Percentiles rank a stretch among this genome's conserved stretches.
Conservation (phyloP, 2,113 vertebrate genomes). For the Gymnocephalus cernua region DNA sequence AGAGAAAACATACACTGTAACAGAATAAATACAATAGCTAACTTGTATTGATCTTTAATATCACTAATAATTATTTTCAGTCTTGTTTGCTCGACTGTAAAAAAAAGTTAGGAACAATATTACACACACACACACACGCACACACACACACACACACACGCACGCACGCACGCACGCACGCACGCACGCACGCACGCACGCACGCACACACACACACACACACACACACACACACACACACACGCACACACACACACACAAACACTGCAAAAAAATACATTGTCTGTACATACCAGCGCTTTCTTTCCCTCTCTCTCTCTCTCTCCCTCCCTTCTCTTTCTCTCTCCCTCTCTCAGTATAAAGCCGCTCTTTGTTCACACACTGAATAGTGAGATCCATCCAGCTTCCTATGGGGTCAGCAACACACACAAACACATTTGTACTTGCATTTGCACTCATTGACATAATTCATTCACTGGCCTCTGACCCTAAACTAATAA, state of each 20-base stretch:
- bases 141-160: background rate
- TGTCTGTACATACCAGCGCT: background rate
- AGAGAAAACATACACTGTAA: background rate
- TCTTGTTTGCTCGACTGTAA: background rate
- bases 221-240: background rate
- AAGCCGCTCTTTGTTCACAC: slow-evolving; percentile 17
- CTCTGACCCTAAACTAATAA: background rate
- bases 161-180: background rate
- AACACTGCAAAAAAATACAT: too few species aligned
- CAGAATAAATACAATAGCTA: background rate
- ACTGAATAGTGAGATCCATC: slow-evolving; percentile 15
- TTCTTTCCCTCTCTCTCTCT: background rate
- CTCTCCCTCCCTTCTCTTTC: background rate
- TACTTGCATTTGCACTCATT: background rate
- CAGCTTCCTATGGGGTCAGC: slow-evolving; percentile 42
- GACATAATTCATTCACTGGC: background rate
- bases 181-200: background rate
- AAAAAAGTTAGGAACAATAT: background rate
- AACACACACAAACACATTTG: slow-evolving; percentile 14
- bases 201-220: background rate
- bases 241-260: background rate
- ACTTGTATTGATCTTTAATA: background rate
- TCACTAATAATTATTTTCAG: background rate
- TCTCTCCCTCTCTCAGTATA: background rate
- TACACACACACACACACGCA: background rate